Conservation (phyloP, 2,797 vertebrate species). For the Dryobates pubescens region DNA sequence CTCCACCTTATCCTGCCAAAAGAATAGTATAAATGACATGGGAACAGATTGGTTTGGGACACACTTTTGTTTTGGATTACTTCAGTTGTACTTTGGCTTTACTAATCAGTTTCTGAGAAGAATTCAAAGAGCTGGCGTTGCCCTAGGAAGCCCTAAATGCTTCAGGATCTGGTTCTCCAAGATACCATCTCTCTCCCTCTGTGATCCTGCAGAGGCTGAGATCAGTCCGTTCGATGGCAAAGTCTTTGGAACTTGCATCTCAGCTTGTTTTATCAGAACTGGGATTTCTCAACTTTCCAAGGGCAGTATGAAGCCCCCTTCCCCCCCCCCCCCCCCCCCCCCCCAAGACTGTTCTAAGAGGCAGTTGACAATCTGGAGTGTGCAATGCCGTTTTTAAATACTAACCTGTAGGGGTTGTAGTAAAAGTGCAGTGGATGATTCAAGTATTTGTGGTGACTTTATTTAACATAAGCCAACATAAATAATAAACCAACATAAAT, state of each 20-base stretch:
- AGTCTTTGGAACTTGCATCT: background rate
- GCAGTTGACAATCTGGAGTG: background rate
- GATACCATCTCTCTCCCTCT: background rate
- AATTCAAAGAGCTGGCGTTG: background rate
- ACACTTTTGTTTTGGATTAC: background rate
- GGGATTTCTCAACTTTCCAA: background rate
- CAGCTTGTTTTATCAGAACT: conserved; percentile 1
- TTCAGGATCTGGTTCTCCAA: background rate
- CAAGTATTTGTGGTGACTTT: background rate
- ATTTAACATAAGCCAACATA: background rate
- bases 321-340: background rate
- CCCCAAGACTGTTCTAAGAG: too few species aligned
- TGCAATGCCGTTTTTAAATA: background rate
- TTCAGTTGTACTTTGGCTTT: conserved; percentile 23
- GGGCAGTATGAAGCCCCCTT: background rate
- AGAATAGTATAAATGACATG: background rate
- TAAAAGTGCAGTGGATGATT: background rate
- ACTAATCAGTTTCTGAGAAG: conserved; percentile 6
- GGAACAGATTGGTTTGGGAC: conserved; percentile 10
- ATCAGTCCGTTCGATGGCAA: background rate
- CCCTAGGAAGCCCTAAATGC: background rate
- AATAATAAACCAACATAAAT: background rate
- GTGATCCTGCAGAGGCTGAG: background rate
- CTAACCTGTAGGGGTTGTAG: background rate
- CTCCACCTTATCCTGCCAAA: conserved; percentile 15